phyloP scores from a whole-genome alignment of 2,113 vertebrate species.

The Semnopithecus entellus region DNA sequence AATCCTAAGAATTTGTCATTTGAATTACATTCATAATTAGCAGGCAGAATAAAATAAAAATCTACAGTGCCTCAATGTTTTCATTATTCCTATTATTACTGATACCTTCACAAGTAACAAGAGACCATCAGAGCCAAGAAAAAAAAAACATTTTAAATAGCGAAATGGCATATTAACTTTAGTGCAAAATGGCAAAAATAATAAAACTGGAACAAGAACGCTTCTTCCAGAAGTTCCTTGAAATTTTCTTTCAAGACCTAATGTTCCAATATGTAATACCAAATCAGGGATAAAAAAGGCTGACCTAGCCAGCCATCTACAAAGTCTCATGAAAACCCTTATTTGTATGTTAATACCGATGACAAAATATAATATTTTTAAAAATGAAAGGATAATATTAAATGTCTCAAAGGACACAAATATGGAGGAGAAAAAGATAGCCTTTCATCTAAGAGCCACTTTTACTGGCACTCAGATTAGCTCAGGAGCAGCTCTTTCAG shows the following conservation, averaged over 20 bases:
- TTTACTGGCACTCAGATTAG: not conserved
- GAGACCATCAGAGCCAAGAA: not conserved
- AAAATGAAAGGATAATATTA: not conserved
- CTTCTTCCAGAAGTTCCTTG: not conserved
- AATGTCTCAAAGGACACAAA: not conserved
- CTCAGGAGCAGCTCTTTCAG: constrained; percentile 6
- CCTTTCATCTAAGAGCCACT: constrained; percentile 26
- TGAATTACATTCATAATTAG: constrained; percentile 15
- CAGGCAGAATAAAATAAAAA: constrained; percentile 32
- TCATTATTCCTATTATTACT: not conserved
- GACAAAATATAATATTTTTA: not conserved
- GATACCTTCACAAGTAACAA: not conserved
- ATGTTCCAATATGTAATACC: not conserved
- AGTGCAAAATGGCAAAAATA: not conserved
- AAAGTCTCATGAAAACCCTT: constrained; percentile 18
- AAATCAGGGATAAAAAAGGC: constrained; percentile 5
- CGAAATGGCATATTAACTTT: not conserved
- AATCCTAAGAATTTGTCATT: constrained; percentile 10
- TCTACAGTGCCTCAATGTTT: not conserved
- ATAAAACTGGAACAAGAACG: constrained; percentile 23
- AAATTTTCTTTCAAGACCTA: constrained; percentile 43
- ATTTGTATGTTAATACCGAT: not conserved
- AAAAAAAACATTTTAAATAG: not conserved
- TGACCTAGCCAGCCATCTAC: not conserved
- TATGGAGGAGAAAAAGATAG: not conserved